Base-by-base conservation (phyloP, 2,888 invertebrate genomes). In the Notodonta ziczac region DNA sequence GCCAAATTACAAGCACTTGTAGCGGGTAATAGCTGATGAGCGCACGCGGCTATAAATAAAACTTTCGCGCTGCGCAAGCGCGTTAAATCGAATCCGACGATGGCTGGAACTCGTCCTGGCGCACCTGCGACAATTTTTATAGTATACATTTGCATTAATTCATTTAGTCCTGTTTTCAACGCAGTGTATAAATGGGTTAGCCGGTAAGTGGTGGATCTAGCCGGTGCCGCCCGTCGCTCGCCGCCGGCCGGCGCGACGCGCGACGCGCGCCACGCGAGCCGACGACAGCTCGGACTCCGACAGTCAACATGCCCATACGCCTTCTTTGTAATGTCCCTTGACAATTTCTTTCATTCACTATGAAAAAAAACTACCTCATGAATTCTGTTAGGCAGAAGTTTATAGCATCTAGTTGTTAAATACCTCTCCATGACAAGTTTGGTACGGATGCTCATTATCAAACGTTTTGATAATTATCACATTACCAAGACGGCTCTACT, bases 121-220 rank as follows among this genome's bases (percentile, higher is more conserved):
- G 91, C 93, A 93, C 93, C 93, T 93, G 93, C 93, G 92, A 93
- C 93, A 93, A 91, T 93, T 93, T 93, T 93, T 93, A 93, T 91
- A 89, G 93, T 92, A 93, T 93, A 93, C 88, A 93, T 93, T 93
- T 91, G 89, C 93, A 93, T 93, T 91, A 92, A 93, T 92, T 92
- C 91, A 92, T 92, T 92, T 92, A 89, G 88, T 90, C 90, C 91
- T 91, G 91, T 93, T 92, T 90, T 87, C 87, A 90, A 83, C 84
- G 86, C 74, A 68, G 79, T 79, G 88, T 88, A 89, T 92, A 93
- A 92, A 93, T 93, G 89, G 93, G 93, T 93, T 93, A 93, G 90
- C 90, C 89, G 93, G 93, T 91, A 89, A 93, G 86, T 91, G 90
- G 90, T 85, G 83, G 76, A 84, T 87, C 89, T 90, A 89, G 88